Percentiles rank a stretch among this genome's conserved stretches.
These are phyloP conservation scores for Tympanuchus pallidicinctus DNA, from an alignment of 2,113 vertebrate genomes.

Conservation along the genomic window DNA sequence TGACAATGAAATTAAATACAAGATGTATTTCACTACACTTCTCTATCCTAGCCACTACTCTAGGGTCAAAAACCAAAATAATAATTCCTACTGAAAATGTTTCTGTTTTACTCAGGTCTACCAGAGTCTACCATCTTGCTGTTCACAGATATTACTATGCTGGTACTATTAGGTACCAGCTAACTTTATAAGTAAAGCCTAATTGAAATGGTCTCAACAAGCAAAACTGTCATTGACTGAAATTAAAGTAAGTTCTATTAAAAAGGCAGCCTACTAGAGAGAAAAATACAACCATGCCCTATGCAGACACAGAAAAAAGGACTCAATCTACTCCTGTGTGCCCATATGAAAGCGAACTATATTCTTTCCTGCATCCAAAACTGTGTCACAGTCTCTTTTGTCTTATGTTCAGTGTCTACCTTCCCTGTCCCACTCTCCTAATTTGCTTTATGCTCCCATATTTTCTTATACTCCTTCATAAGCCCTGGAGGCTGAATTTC, in stretches of 20 bases:
- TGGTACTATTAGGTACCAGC: neutral
- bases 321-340: fast-evolving
- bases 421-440: neutral
- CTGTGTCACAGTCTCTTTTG: neutral
- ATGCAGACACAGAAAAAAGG: neutral
- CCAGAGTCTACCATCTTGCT: neutral
- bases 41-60: neutral
- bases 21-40: neutral
- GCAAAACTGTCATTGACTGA: neutral
- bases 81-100: neutral
- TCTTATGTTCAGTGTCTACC: neutral
- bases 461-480: neutral
- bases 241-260: neutral
- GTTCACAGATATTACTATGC: neutral
- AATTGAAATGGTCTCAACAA: neutral
- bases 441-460: neutral
- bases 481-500: neutral
- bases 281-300: neutral
- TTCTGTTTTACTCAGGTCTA: neutral
- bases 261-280: neutral
- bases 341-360: neutral
- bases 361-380: neutral
- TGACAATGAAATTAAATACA: neutral
- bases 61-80: too few species aligned
- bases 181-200: neutral